Percentiles rank a stretch among this genome's conserved stretches.
phyloP scores from a whole-genome alignment of 2,888 invertebrate genomes.

The Leptinotarsa haldemani region DNA sequence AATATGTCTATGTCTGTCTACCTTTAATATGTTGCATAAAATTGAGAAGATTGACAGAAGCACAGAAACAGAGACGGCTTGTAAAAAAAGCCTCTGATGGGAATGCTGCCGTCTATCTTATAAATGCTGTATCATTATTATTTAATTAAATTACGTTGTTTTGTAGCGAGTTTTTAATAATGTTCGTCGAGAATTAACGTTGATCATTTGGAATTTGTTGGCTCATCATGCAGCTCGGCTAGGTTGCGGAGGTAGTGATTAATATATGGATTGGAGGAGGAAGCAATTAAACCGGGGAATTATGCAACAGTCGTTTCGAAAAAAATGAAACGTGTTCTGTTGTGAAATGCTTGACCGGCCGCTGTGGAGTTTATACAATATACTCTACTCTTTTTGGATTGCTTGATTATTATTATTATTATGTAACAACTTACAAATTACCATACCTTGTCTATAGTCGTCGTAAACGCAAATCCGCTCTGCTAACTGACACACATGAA shows the following conservation, averaged over 20 bases:
- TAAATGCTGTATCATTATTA: constrained; percentile 57
- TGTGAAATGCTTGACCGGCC: no score
- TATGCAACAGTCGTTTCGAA: background rate
- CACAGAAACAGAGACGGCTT: constrained; percentile 25
- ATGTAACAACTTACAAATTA: no score
- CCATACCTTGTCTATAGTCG: no score
- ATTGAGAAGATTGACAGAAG: constrained; percentile 28
- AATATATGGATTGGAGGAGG: background rate
- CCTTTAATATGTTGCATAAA: constrained; percentile 25
- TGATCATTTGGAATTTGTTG: constrained; percentile 48
- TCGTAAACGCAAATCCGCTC: no score
- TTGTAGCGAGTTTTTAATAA: constrained; percentile 52
- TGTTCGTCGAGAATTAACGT: constrained; percentile 49
- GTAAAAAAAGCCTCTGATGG: constrained; percentile 36
- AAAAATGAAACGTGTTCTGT: background rate
- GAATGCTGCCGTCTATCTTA: constrained; percentile 46
- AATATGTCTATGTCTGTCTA: background rate
- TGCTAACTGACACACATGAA: no score
- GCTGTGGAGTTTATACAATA: no score
- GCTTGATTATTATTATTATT: no score
- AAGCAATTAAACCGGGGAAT: background rate
- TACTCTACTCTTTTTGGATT: no score
- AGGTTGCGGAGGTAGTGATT: constrained; percentile 13
- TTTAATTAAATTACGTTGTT: constrained; percentile 56
- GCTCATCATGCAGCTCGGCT: constrained; percentile 26